Evolutionary conservation across 1,140 invertebrate genomes (phyloP).

Genomic region (Leptinotarsa undecemlineata): DNA sequence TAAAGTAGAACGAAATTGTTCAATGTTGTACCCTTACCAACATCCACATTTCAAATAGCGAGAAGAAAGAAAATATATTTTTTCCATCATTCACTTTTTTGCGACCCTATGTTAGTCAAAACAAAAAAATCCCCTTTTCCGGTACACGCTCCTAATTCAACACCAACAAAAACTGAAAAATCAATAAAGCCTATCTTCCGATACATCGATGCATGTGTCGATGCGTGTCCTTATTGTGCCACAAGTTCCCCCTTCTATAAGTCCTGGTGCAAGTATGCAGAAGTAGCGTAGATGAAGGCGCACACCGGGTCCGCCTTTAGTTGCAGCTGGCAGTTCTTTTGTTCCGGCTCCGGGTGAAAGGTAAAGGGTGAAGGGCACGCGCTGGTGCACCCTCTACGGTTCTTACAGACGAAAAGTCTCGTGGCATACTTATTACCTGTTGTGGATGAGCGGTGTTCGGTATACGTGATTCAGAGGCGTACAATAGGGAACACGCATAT

Average conservation of each 20-base stretch:
- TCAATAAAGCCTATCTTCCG: constrained; percentile 12
- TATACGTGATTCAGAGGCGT: not conserved
- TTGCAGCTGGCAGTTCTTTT: constrained; percentile 37
- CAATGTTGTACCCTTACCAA: not conserved
- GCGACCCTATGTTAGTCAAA: no score
- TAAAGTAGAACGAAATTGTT: not conserved
- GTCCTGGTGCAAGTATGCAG: constrained; percentile 23
- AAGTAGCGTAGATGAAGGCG: constrained; percentile 5
- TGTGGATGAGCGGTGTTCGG: not conserved
- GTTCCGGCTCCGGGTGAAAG: constrained; percentile 38
- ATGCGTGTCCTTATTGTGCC: not conserved
- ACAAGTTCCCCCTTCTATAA: constrained; percentile 6
- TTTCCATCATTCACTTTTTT: no score
- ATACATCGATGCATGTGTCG: constrained; percentile 12
- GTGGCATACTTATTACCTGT: constrained; percentile 29
- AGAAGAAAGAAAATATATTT: no score
- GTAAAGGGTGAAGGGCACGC: constrained; percentile 42
- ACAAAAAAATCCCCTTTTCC: not conserved
- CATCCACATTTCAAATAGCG: not conserved
- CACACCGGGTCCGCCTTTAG: not conserved
- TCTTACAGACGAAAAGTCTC: constrained; percentile 15
- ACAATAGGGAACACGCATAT: not conserved
- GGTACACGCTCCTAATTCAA: constrained; percentile 4
- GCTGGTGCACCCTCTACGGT: constrained; percentile 15
- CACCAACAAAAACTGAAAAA: constrained; percentile 17